Percentiles rank a stretch among this genome's conserved stretches.
Evolutionary conservation across 2,888 invertebrate genomes (phyloP).

Genomic region (Asteroscopus sphinx): DNA sequence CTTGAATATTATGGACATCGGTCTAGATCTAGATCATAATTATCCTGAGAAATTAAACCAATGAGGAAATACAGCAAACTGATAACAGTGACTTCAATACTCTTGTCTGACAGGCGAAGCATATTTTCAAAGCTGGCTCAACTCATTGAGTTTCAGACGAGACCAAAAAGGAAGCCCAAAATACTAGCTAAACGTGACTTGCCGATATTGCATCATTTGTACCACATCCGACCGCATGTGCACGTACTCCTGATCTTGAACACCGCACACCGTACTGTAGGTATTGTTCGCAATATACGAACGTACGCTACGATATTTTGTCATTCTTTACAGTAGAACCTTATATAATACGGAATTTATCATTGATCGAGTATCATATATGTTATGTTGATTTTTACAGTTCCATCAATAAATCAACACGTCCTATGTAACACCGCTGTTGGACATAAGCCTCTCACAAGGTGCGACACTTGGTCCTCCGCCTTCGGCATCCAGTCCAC

Average conservation of each 20-base stretch:
- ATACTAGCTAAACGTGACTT: slow-evolving; percentile 78
- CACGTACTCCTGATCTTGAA: slow-evolving; percentile 50
- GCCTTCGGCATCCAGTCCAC: too few relatives aligned
- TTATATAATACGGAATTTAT: not conserved
- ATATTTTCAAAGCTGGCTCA: slow-evolving; percentile 52
- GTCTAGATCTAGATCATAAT: too few relatives aligned
- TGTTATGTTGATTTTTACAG: too few relatives aligned
- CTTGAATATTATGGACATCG: too few relatives aligned
- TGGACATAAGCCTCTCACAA: too few relatives aligned
- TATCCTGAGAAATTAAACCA: too few relatives aligned
- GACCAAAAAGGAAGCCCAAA: slow-evolving; percentile 62
- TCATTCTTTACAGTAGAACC: too few relatives aligned
- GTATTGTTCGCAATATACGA: slow-evolving; percentile 16
- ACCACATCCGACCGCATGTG: slow-evolving; percentile 48
- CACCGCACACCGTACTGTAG: too few relatives aligned
- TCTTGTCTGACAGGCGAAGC: slow-evolving; percentile 11
- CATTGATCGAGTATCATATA: not conserved
- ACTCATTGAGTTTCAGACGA: slow-evolving; percentile 61
- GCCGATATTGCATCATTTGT: slow-evolving; percentile 72
- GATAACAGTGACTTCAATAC: slow-evolving; percentile 10
- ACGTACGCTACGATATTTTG: slow-evolving; percentile 29
- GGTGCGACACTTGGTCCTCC: too few relatives aligned
- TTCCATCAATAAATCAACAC: too few relatives aligned
- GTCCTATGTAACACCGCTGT: too few relatives aligned
- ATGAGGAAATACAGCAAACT: not conserved